Evolutionary conservation across 1,140 invertebrate species (phyloP).

Genomic region (Cydia pomonella): DNA sequence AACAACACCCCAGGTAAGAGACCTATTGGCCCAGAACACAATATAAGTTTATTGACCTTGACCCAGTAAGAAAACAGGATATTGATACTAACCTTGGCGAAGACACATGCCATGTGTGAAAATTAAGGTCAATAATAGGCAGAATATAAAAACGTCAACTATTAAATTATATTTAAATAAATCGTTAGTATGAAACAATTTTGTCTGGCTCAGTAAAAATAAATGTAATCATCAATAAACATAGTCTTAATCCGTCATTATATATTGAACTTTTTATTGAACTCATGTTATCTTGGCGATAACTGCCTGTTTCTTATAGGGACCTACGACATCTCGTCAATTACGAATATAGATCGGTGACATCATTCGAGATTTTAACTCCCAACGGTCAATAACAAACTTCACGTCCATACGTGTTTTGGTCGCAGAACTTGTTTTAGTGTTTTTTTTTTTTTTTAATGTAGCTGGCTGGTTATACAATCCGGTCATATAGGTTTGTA

Average conservation of each 20-base stretch:
- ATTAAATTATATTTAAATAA: no score
- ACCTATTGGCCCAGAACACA: neutral
- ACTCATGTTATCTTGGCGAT: slow-evolving; percentile 36
- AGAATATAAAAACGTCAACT: no score
- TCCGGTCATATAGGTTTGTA: neutral
- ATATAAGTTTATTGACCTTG: no score
- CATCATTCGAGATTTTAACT: slow-evolving; percentile 51
- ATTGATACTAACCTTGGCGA: no score
- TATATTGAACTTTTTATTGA: slow-evolving; percentile 34
- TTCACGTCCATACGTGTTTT: slow-evolving; percentile 10
- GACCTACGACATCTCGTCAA: slow-evolving; percentile 47
- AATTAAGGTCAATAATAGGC: no score
- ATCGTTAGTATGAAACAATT: no score
- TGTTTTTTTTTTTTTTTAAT: slow-evolving; percentile 37
- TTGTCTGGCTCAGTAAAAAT: no score
- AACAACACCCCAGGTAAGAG: slow-evolving; percentile 53
- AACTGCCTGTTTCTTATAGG: slow-evolving; percentile 42
- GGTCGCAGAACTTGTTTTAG: slow-evolving; percentile 35
- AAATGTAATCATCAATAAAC: neutral
- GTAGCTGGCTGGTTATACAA: slow-evolving; percentile 45
- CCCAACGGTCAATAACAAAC: slow-evolving; percentile 17
- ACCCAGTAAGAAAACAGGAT: no score
- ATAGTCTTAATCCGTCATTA: neutral
- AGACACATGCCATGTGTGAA: no score
- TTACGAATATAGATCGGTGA: slow-evolving; percentile 56